Evolutionary conservation across 2,113 vertebrate species (phyloP).

Genomic region (Barnardius zonarius): DNA sequence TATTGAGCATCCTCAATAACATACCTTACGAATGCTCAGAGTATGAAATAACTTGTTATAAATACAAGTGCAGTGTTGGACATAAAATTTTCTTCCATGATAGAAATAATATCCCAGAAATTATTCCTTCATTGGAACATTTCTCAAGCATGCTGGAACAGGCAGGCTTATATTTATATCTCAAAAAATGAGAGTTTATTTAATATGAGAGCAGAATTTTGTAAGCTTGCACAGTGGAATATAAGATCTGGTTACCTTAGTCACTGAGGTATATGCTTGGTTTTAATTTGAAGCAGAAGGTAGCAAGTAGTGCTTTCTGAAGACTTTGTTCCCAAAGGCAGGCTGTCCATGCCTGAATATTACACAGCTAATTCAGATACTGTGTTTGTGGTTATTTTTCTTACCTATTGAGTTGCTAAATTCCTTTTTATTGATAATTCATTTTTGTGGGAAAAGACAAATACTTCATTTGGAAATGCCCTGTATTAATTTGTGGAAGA

Average conservation of each 20-base stretch:
- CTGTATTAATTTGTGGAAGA: not conserved
- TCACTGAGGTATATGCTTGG: not conserved
- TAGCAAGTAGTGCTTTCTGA: not conserved
- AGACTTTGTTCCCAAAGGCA: not conserved
- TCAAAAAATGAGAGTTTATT: not conserved
- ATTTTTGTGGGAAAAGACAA: conserved; percentile 61
- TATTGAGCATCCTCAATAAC: not conserved
- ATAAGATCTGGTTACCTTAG: not conserved
- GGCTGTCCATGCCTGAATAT: not conserved
- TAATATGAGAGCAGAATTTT: not conserved
- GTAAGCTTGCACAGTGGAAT: not conserved
- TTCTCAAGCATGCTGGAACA: not conserved
- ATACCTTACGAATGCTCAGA: not conserved
- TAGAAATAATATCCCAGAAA: not conserved
- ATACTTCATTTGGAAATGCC: not conserved
- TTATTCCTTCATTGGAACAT: not conserved
- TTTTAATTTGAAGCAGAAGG: not conserved
- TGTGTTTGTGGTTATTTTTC: not conserved
- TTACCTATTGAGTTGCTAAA: not conserved
- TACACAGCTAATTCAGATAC: not conserved
- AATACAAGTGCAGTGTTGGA: not conserved
- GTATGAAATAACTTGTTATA: not conserved
- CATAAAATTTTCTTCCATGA: not conserved
- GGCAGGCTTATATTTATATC: not conserved
- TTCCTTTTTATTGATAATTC: not conserved